Base-by-base conservation (phyloP, 2,888 invertebrate genomes). In the Coecobrya sp. region DNA sequence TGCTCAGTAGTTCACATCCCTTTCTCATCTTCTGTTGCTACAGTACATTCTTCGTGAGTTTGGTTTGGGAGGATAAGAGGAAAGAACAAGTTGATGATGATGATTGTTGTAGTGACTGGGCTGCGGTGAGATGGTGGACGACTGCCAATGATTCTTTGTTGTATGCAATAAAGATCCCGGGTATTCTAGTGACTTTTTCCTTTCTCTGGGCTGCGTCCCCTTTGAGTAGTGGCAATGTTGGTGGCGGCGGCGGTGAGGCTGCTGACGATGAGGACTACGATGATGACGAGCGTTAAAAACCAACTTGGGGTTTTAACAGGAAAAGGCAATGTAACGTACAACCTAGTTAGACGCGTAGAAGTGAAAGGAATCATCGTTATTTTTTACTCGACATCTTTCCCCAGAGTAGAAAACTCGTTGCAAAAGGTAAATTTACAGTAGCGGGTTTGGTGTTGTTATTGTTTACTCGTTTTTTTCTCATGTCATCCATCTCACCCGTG, bases 91-190 rank as follows among this genome's bases (percentile, higher is more conserved):
- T 68, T 45, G 73, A 87, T 76, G 86, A 65, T 62, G 30, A 81
- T 88, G 81, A 79, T 79, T 79, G 62, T 45, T 73, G 27, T 79
- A 22, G 65, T 85, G 49, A 49, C 85, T 49, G 25, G 55, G 85
- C 25, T 52, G n/a, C 55, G 45, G 55, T 52, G 55, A 19, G 55
- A 81, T 70, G 70, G 62, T 62, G 87, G 79, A 87, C 30, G 10
- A 62, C 76, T 87, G 87, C 79, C 87, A 87, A 87, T 87, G 87
- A 87, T 79, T 55, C n/a, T 62, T 59, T 76, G 79, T 45, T 76
- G 87, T 76, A 25, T 1, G 76, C 49, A 42, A 76, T 36, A 42
- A 76, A 49, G 42, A 45, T 76, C 19, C 27, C 16, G 36, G 2
- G 30, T 22, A 62, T 5, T 22, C 62, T 62, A 36, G 36, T 49